Percentiles rank a stretch among this genome's conserved stretches.
Conservation (phyloP, 2,113 vertebrate genomes). For the Zapornia atra region DNA sequence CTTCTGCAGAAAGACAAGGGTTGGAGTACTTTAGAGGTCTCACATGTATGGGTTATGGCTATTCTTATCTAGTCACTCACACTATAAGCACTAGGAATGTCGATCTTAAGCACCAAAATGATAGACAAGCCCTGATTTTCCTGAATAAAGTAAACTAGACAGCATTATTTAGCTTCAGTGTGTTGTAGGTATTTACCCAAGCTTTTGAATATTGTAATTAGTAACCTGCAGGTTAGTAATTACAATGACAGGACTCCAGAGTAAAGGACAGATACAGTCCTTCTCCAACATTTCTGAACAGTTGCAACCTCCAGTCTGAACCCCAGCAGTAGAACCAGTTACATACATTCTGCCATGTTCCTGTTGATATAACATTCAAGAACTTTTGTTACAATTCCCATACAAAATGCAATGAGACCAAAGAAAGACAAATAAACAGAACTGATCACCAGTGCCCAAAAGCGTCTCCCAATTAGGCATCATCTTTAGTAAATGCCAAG, state of each 20-base stretch:
- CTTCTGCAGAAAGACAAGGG: not conserved
- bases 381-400: not conserved
- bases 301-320: not conserved
- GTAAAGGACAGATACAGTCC: not conserved
- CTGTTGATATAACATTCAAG: not conserved
- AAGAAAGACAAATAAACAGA: not conserved
- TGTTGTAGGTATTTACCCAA: not conserved
- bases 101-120: not conserved
- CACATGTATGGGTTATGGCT: not conserved
- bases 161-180: not conserved
- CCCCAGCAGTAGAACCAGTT: not conserved
- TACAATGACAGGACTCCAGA: not conserved
- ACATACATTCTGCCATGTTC: not conserved
- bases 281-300: not conserved
- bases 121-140: not conserved
- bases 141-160: not conserved
- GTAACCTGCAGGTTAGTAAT: not conserved
- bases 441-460: not conserved
- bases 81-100: not conserved
- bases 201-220: not conserved
- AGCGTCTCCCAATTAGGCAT: not conserved
- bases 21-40: not conserved
- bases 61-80: not conserved
- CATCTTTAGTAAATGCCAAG: not conserved
- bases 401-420: not conserved